phyloP scores from a whole-genome alignment of 2,113 vertebrate genomes.

The Lophotis ruficrista region DNA sequence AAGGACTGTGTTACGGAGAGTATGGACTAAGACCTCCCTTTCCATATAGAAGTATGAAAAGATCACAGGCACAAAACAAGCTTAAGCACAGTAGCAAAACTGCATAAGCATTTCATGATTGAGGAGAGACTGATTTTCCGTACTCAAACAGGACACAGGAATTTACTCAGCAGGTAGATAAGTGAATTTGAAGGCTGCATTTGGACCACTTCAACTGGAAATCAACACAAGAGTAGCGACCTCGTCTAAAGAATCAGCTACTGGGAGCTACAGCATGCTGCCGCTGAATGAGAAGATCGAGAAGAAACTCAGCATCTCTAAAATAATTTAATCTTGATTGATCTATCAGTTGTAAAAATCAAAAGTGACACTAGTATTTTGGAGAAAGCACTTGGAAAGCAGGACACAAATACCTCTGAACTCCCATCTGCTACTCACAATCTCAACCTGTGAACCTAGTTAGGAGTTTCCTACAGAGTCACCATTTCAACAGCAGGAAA shows the following conservation, averaged over 20 bases:
- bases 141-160: not conserved
- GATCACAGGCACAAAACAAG: constrained; percentile 12
- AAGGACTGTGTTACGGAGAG: not conserved
- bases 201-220: not conserved
- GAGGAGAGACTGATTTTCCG: not conserved
- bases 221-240: not conserved
- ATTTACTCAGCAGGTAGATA: not conserved
- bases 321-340: not conserved
- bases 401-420: not conserved
- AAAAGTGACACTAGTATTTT: not conserved
- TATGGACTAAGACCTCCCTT: not conserved
- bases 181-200: not conserved
- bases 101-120: not conserved
- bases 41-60: constrained; percentile 36
- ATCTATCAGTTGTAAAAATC: not conserved
- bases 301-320: not conserved
- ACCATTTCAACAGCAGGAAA: not conserved
- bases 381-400: not conserved
- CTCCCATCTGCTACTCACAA: not conserved
- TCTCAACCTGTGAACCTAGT: not conserved
- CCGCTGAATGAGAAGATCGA: not conserved
- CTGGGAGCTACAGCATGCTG: not conserved
- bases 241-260: not conserved
- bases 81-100: not conserved
- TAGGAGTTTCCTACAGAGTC: not conserved